Base-by-base conservation (phyloP, 2,888 invertebrate species). In the Plebejus argus region DNA sequence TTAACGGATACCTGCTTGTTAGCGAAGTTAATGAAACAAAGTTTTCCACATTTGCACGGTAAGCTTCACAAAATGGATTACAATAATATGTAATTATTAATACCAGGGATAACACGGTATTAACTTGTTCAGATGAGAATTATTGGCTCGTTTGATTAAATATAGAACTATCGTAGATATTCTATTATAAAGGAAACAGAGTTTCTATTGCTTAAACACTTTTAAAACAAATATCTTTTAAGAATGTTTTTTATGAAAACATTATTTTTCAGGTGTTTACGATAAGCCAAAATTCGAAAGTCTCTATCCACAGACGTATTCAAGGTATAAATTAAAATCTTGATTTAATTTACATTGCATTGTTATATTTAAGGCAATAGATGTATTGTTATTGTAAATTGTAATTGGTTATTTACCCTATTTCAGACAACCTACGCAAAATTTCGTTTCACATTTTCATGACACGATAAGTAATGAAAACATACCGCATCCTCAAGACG, bases 401-500 rank as follows among this genome's bases (percentile, higher is more conserved):
- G 23, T 12, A 61, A 10, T 23, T 61, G 1, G 33, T 33, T 33
- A 33, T 7, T 10, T 1, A 28, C 20, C 3, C n/a, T 8, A 28
- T 66, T 82, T 76, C 78, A 89, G 90, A 77, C 86, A 85, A 80
- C 81, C 80, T 53, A 81, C 83, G 45, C 82, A 82, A 45, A 72
- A 81, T 3, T 76, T 81, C 39, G 78, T 82, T 8, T 77, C 83
- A 74, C 76, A 84, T 0, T 86, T 85, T 78, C 76, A 83, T 76
- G 86, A 89, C 79, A 83, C 82, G 77, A 28, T 53, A 28, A 88
- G 86, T 58, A 86, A 86, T 39, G 79, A 80, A 0, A 86, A 89
- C 70, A 70, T 81, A 81, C 61, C 86, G 85, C 93, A 93, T 82
- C 91, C 90, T 2, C 93, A 93, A 86, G 93, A 93, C 76, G 82